Evolutionary conservation across 2,888 invertebrate genomes (phyloP).

Genomic region (Ophion costatus): DNA sequence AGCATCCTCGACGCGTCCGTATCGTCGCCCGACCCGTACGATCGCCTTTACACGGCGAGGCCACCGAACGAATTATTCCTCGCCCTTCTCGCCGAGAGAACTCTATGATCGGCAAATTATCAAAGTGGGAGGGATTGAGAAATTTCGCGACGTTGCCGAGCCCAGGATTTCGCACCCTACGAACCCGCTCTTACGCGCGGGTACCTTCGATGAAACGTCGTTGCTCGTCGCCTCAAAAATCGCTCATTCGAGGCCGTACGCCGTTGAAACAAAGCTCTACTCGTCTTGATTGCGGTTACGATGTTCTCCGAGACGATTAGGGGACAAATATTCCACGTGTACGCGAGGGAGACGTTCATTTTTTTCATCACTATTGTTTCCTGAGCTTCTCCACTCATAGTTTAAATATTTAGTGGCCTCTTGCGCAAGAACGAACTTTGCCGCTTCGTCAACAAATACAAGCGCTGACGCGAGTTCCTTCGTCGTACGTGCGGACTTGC

Average conservation of each 20-base stretch:
- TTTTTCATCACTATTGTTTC: not conserved
- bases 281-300: constrained; percentile 32
- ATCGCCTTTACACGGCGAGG: not conserved
- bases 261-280: constrained; percentile 30
- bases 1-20: constrained; percentile 1
- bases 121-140: not conserved
- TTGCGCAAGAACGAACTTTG: constrained; percentile 7
- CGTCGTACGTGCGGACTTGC: not conserved
- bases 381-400: not conserved
- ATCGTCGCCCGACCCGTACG: not conserved
- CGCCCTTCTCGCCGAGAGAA: not conserved
- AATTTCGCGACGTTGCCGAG: not conserved
- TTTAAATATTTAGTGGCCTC: constrained; percentile 1
- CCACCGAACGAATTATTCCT: not conserved
- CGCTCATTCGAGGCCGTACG: constrained; percentile 45
- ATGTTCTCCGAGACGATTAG: constrained; percentile 19
- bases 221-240: constrained; percentile 41
- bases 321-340: constrained; percentile 1
- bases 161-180: not conserved
- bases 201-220: constrained; percentile 32
- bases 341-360: not conserved
- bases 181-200: not conserved
- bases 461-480: not conserved
- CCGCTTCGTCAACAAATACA: not conserved
- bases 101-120: not conserved